phyloP scores from a whole-genome alignment of 2,888 invertebrate genomes.

The Mimumesa dahlbomi region DNA sequence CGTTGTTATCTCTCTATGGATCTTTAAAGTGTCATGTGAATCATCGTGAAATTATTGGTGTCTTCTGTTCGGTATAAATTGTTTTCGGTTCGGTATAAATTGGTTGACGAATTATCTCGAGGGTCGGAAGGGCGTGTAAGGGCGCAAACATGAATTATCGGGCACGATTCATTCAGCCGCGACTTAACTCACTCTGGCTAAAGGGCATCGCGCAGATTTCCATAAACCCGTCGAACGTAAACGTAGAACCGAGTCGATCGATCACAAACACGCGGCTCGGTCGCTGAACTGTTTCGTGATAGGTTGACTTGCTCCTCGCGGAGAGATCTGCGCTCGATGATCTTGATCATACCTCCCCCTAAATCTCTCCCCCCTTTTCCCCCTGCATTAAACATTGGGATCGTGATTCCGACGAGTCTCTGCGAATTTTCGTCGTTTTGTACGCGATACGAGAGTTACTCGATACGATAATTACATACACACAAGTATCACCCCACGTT shows the following conservation, averaged over 20 bases:
- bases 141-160: constrained; percentile 36
- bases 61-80: constrained; percentile 1
- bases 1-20: too few species aligned
- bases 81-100: constrained; percentile 2
- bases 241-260: constrained; percentile 35
- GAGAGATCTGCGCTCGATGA: constrained; percentile 40
- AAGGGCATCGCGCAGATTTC: constrained; percentile 51
- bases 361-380: too few species aligned
- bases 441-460: constrained; percentile 16
- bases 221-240: constrained; percentile 24
- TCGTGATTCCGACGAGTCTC: neutral
- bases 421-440: constrained; percentile 33
- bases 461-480: constrained; percentile 13
- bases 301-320: constrained; percentile 36
- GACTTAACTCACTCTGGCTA: constrained; percentile 32
- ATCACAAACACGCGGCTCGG: constrained; percentile 22
- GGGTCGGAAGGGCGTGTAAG: constrained; percentile 27
- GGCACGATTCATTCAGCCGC: constrained; percentile 25
- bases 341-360: too few species aligned
- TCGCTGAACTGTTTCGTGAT: constrained; percentile 36
- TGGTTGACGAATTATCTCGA: neutral
- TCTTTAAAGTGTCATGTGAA: neutral
- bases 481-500: too few species aligned
- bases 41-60: neutral
- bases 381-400: too few species aligned